phyloP scores from a whole-genome alignment of 1,140 invertebrate genomes.

The Drosophila pandora region DNA sequence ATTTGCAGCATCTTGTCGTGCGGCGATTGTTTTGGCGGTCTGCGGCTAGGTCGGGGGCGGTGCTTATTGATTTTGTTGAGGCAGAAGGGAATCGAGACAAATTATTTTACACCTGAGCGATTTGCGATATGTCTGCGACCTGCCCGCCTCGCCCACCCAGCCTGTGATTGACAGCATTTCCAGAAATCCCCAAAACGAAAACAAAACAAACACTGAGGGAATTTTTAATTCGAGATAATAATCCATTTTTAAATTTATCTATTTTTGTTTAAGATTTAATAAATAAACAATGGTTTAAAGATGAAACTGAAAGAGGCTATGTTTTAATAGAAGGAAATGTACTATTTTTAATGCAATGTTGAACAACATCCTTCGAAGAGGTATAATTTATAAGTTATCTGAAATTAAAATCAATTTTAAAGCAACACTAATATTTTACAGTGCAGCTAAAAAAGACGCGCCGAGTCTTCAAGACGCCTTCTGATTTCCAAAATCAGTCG shows the following conservation, averaged over 20 bases:
- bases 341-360: no score
- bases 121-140: constrained; percentile 70
- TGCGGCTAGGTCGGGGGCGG: constrained; percentile 1
- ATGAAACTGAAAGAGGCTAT: no score
- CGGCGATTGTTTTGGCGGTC: constrained; percentile 22
- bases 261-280: no score
- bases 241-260: not conserved
- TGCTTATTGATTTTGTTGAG: constrained; percentile 61
- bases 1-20: constrained; percentile 49
- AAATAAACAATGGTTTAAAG: no score
- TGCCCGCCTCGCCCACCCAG: constrained; percentile 26
- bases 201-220: constrained; percentile 16
- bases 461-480: constrained; percentile 33
- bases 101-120: constrained; percentile 74
- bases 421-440: no score
- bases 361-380: no score
- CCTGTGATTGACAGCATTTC: constrained; percentile 51
- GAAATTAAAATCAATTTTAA: not conserved
- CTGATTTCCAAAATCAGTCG: constrained; percentile 60
- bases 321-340: no score
- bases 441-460: constrained; percentile 4
- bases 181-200: constrained; percentile 31
- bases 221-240: not conserved
- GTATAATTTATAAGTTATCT: no score
- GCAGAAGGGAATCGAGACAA: constrained; percentile 70